These are phyloP conservation scores for Gallinago nigripennis DNA, from an alignment of 2,797 vertebrate genomes.

Conservation along the genomic window DNA sequence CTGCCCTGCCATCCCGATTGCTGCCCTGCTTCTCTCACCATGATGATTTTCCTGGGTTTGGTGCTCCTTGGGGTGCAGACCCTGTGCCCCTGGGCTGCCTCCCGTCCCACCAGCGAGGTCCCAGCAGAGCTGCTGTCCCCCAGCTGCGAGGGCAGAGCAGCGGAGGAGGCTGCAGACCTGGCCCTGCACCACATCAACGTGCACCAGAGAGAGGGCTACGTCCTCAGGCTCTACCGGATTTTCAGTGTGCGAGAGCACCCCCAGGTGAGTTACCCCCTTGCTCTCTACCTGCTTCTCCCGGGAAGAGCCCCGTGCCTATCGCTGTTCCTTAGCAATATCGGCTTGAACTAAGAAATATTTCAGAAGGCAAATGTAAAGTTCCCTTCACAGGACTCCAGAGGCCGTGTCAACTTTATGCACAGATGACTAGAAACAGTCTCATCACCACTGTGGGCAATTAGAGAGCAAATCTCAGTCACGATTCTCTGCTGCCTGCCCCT, in stretches of 20 bases:
- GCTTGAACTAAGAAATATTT: conserved; percentile 1
- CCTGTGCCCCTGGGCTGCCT: not conserved
- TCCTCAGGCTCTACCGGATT: conserved; percentile 68
- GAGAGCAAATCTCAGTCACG: conserved; percentile 25
- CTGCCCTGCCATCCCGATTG: not conserved
- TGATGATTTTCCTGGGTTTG: conserved; percentile 40
- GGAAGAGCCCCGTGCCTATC: not conserved
- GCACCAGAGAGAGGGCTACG: conserved; percentile 54
- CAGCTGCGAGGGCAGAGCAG: conserved; percentile 5
- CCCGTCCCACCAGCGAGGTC: fast-evolving
- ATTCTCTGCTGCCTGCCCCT: conserved; percentile 40
- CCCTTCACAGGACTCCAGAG: conserved; percentile 7
- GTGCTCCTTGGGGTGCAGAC: conserved; percentile 31
- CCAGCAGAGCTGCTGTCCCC: not conserved
- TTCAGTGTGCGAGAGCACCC: conserved; percentile 34
- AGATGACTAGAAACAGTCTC: conserved; percentile 42
- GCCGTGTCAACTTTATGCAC: conserved; percentile 5
- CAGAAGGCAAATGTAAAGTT: not conserved
- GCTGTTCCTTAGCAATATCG: not conserved
- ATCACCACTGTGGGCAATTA: conserved; percentile 52
- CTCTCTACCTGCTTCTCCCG: not conserved
- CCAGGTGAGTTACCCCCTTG: conserved; percentile 46
- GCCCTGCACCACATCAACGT: conserved; percentile 69
- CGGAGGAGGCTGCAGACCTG: conserved; percentile 36
- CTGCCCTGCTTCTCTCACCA: not conserved